Base-by-base conservation (phyloP, 1,140 invertebrate genomes). In the Drosophila sechellia region DNA sequence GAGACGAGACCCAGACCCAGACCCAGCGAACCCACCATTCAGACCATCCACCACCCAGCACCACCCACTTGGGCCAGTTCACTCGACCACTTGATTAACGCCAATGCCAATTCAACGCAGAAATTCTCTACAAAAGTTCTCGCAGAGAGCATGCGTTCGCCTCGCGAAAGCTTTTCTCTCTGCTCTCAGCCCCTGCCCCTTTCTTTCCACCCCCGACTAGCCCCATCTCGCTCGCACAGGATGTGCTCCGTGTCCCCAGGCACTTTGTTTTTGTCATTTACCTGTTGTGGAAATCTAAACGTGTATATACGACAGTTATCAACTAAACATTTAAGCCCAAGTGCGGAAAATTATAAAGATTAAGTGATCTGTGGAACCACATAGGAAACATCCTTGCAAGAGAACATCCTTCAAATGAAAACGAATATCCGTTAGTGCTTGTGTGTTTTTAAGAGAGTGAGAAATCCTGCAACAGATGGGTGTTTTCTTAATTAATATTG, bases 251-350 rank as follows among this genome's bases (percentile, higher is more conserved):
- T 65, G 39, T 45, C 31, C 59, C 46, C 46, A 20, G 54, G 48
- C 63, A 69, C 39, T 70, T 83, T 83, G 84, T 87, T 87, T 90
- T 87, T 87, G 79, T 90, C 85, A 84, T 89, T 87, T 84, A 87
- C 84, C 84, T 87, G 84, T 87, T 87, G 84, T 89, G 73, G 46
- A 54, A 39, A 75, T 31, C 31, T 8, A 31, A 8, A 77, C 48
- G 50, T 43, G 31, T 73, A 55, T 35, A 57, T 22, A 34, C 42
- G 27, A 15, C 27, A 66, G 56, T 42, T 49, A 70, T 70, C n/a
- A 70, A 70, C 68, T 56, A 70, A 70, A 70, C 68, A 70, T 70
- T 46, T n/a, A 70, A 22, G n/a, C 3, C 27, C 22, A 37, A 69
- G 49, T 66, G 55, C 27, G 50, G 46, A 50, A 45, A 31, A 25